A percentile compares a stretch with the other conserved stretches of the same genome.
Evolutionary conservation across 1,140 invertebrate species (phyloP).

Genomic region (Bicyclus anynana): DNA sequence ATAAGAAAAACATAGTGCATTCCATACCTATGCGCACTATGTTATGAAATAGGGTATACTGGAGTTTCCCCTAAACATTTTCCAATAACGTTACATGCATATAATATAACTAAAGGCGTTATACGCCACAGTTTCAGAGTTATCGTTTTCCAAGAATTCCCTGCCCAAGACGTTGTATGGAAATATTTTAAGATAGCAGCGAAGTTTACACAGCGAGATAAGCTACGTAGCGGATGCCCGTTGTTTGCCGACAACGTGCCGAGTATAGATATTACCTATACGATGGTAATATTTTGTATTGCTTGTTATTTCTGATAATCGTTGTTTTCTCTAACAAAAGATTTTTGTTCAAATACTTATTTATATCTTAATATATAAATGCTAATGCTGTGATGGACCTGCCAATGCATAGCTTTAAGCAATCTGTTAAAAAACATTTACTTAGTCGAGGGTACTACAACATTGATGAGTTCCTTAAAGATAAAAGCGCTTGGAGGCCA

Average conservation of each 20-base stretch:
- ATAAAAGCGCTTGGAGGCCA: too few relatives aligned
- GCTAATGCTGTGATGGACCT: too few relatives aligned
- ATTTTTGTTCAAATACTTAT: too few relatives aligned
- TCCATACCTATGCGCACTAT: too few relatives aligned
- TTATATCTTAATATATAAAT: too few relatives aligned
- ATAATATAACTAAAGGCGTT: not conserved
- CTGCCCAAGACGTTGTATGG: constrained; percentile 51
- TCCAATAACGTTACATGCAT: not conserved
- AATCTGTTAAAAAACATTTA: too few relatives aligned
- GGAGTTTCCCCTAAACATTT: not conserved
- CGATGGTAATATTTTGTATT: constrained; percentile 9
- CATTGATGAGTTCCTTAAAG: too few relatives aligned
- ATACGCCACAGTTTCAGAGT: constrained; percentile 24
- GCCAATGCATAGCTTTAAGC: too few relatives aligned
- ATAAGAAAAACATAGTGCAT: too few relatives aligned
- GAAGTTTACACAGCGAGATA: constrained; percentile 66
- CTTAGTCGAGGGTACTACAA: too few relatives aligned
- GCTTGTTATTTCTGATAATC: not conserved
- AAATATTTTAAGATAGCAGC: constrained; percentile 70
- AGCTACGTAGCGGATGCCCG: constrained; percentile 60
- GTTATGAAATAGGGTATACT: too few relatives aligned
- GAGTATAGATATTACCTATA: constrained; percentile 11
- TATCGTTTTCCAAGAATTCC: constrained; percentile 58
- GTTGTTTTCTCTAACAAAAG: not conserved
- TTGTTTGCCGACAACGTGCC: constrained; percentile 42